Conservation (phyloP, 2,797 vertebrate species). For the Micropoecilia bifurca region DNA sequence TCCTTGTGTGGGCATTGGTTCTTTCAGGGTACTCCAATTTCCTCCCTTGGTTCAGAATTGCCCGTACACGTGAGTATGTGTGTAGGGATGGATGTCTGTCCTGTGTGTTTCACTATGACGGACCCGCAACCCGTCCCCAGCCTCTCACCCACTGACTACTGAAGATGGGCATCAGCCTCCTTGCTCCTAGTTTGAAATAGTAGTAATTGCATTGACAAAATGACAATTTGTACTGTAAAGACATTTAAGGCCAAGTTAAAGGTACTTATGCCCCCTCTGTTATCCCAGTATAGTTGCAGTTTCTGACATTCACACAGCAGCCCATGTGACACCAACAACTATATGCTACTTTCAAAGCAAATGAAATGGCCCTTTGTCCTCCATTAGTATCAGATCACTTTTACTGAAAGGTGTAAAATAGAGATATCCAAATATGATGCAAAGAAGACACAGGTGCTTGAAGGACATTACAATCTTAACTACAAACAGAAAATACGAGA, state of each 20-base stretch:
- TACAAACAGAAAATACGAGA: not conserved
- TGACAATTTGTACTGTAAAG: not conserved
- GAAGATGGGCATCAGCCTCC: not conserved
- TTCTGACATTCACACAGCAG: not conserved
- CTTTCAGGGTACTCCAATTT: not conserved
- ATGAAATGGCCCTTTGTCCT: not conserved
- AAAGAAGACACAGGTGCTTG: not conserved
- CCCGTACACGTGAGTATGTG: not conserved
- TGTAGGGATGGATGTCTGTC: not conserved
- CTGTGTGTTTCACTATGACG: not conserved
- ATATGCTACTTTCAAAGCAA: not conserved
- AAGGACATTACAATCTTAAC: not conserved
- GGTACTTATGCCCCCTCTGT: not conserved
- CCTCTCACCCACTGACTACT: not conserved
- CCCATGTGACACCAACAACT: not conserved
- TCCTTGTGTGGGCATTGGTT: not conserved
- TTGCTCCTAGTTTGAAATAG: not conserved
- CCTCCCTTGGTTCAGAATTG: not conserved
- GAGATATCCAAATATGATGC: not conserved
- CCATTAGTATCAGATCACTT: not conserved
- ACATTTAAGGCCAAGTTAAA: not conserved
- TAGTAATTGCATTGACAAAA: not conserved
- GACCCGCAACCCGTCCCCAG: not conserved
- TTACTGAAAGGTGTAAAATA: not conserved
- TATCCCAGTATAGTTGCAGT: not conserved